Conservation (phyloP, 2,888 invertebrate genomes). For the Tenthredo amoena region DNA sequence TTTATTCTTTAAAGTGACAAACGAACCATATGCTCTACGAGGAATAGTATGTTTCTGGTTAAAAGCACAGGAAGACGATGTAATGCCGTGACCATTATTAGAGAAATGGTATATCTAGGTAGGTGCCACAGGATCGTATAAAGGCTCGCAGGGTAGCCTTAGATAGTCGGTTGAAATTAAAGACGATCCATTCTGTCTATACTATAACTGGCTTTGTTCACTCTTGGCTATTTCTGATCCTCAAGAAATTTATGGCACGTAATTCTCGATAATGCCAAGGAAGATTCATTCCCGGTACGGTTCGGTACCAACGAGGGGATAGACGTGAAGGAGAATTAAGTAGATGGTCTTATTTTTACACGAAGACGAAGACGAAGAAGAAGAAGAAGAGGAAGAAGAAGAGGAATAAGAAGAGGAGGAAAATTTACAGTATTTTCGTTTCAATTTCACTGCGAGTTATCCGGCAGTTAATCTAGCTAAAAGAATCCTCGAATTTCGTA, state of each 20-base stretch:
- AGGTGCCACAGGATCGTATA: slow-evolving; percentile 5
- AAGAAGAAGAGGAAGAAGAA: not conserved
- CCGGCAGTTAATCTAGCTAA: slow-evolving; percentile 28
- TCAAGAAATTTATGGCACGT: slow-evolving; percentile 49
- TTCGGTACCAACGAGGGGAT: not conserved
- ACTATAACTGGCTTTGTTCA: slow-evolving; percentile 52
- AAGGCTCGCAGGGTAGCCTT: not conserved
- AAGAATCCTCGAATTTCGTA: not conserved
- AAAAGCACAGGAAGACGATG: not conserved
- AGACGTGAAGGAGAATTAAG: slow-evolving; percentile 5
- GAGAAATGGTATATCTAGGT: not conserved
- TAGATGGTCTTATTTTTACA: slow-evolving; percentile 16
- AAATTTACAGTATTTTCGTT: slow-evolving; percentile 44
- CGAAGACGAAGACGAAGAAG: not conserved
- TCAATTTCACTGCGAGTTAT: slow-evolving; percentile 27
- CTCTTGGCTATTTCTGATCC: slow-evolving; percentile 51
- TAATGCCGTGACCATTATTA: slow-evolving; percentile 10
- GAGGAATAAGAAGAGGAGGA: not conserved
- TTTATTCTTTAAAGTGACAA: slow-evolving; percentile 36
- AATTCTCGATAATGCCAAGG: slow-evolving; percentile 51
- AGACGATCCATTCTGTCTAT: slow-evolving; percentile 48
- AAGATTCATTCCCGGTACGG: slow-evolving; percentile 43
- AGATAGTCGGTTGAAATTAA: slow-evolving; percentile 40
- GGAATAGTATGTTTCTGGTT: not conserved
- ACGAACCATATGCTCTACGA: not conserved